phyloP scores from a whole-genome alignment of 2,888 invertebrate species.

The Andrena trimmerana region DNA sequence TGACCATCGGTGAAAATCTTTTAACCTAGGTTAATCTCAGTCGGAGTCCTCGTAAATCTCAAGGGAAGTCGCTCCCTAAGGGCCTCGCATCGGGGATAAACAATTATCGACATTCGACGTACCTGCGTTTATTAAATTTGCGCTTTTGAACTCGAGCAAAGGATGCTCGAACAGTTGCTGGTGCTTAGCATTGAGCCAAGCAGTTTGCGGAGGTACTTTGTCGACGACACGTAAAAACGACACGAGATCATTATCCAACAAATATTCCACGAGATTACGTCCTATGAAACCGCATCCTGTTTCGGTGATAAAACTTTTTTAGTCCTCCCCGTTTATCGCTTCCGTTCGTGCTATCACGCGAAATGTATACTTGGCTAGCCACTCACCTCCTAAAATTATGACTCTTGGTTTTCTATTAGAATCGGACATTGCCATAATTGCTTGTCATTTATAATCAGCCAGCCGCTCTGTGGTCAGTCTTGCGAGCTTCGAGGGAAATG shows the following conservation, averaged over 20 bases:
- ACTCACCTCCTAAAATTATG: constrained; percentile 82
- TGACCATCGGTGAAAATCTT: not conserved
- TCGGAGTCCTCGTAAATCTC: not conserved
- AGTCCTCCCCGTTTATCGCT: constrained; percentile 53
- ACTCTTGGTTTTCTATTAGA: constrained; percentile 80
- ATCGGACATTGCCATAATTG: constrained; percentile 78
- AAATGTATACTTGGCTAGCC: constrained; percentile 17
- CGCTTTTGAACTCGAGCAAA: constrained; percentile 94
- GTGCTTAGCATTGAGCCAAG: constrained; percentile 93
- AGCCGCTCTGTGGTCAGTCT: constrained; percentile 2
- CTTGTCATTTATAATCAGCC: constrained; percentile 73
- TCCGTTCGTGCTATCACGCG: constrained; percentile 48
- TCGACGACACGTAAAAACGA: constrained; percentile 93
- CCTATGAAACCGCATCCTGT: constrained; percentile 97
- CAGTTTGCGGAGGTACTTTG: constrained; percentile 97
- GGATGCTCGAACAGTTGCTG: constrained; percentile 90
- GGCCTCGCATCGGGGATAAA: too few relatives aligned
- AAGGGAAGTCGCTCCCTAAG: not conserved
- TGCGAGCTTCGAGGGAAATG: not conserved
- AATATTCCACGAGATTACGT: constrained; percentile 93
- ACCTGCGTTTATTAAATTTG: constrained; percentile 96
- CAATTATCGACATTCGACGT: constrained; percentile 58
- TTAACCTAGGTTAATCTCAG: not conserved
- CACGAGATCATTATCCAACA: constrained; percentile 92
- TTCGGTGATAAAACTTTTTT: constrained; percentile 65